Percentiles rank a stretch among this genome's conserved stretches.
phyloP scores from a whole-genome alignment of 2,888 invertebrate species.

The Acronicta leporina region DNA sequence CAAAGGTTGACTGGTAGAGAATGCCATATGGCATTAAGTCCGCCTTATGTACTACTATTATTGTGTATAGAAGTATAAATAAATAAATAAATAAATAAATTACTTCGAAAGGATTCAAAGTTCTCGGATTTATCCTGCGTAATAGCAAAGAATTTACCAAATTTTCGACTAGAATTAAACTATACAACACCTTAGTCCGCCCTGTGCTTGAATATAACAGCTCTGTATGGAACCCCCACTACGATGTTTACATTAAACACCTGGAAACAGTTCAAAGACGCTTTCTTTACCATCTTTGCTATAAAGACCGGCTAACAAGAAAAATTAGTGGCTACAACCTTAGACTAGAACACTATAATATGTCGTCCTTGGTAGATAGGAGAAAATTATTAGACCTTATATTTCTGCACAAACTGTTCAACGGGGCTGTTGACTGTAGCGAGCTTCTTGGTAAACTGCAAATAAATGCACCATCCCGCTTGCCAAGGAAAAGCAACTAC shows the following conservation, averaged over 20 bases:
- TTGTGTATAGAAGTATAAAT: no score
- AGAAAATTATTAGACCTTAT: background rate
- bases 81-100: no score
- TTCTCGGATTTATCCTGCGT: background rate
- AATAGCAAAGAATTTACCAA: background rate
- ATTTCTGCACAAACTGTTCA: background rate
- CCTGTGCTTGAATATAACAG: background rate
- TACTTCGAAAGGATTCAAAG: background rate
- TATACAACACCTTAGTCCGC: background rate
- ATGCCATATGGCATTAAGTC: no score
- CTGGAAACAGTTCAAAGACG: background rate
- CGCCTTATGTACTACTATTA: no score
- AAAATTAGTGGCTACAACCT: background rate
- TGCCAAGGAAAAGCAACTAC: background rate
- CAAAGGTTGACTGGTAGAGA: no score
- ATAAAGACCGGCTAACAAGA: background rate
- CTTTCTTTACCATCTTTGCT: background rate
- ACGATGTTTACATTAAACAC: background rate
- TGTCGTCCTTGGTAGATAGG: no score
- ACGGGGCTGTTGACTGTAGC: no score
- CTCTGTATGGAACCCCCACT: background rate
- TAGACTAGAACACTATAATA: background rate
- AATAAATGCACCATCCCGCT: constrained; percentile 1
- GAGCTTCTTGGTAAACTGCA: constrained; percentile 1
- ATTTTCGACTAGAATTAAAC: background rate